Conservation (phyloP, 2,797 vertebrate species). For the Parauchenoglanis ngamensis region DNA sequence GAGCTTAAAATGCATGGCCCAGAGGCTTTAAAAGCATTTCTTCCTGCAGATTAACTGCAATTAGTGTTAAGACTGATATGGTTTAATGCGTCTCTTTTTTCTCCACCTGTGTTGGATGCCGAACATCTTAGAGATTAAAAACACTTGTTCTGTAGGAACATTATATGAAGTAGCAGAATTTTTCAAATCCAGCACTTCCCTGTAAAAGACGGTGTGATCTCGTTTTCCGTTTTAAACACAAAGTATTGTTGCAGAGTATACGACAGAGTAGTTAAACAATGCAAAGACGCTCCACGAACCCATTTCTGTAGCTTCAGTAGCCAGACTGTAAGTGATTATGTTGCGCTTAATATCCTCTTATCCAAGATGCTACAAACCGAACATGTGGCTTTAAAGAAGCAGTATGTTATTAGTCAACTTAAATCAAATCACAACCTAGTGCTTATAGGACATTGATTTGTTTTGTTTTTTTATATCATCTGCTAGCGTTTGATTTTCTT, state of each 20-base stretch:
- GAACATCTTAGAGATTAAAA: not conserved
- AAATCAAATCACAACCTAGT: not conserved
- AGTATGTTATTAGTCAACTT: no score
- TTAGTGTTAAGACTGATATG: constrained; percentile 34
- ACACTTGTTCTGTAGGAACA: not conserved
- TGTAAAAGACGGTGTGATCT: not conserved
- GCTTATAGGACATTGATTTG: not conserved
- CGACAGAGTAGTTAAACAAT: not conserved
- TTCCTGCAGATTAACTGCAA: constrained; percentile 31
- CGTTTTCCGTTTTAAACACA: not conserved
- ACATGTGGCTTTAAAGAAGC: not conserved
- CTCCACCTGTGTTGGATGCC: constrained; percentile 21
- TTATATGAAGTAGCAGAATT: not conserved
- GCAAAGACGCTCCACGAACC: not conserved
- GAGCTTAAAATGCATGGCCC: constrained; percentile 22
- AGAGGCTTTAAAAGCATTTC: constrained; percentile 31
- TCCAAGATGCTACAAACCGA: not conserved
- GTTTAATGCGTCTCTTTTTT: constrained; percentile 7
- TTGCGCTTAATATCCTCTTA: not conserved
- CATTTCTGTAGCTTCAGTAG: not conserved
- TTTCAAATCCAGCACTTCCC: not conserved
- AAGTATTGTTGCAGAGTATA: not conserved
- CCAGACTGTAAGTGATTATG: not conserved
- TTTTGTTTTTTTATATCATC: not conserved
- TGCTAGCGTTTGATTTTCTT: not conserved